Evolutionary conservation across 2,888 invertebrate species (phyloP), one percentile per base, ranked within the genome.

Genomic region (Dromius quadrimaculatus): DNA sequence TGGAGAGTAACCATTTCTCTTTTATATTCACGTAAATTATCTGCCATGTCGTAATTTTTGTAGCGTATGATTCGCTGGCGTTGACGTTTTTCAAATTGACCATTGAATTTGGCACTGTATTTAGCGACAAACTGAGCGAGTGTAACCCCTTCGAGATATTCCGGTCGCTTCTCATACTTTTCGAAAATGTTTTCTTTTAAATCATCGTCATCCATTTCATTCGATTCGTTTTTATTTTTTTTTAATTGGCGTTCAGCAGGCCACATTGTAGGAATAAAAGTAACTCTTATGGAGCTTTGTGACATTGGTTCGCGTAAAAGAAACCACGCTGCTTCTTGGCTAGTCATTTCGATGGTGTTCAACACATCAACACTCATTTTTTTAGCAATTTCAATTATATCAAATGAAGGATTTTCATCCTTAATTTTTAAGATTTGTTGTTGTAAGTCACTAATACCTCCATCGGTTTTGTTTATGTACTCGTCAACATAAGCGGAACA

Each of bases 281-380:
- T 76, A 64, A 80, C 69, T 45, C 73, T 68, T 41, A 70, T 47
- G 2, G 78, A 79, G 66, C 77, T 61, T 74, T 79, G 75, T 11
- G 78, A 79, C 83, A 83, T 84, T 6, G 81, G 81, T 72, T 81
- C 76, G 22, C 82, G 75, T 50, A 84, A 71, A 1, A 84, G 71
- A 77, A 78, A 83, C 82, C 82, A 83, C 5, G 41, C 83, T 54
- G 82, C 82, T 76, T 83, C 82, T 79, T 83, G 82, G 71, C 76
- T 76, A 2, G 78, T 72, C 74, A 82, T 79, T 72, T 82, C 81
- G 20, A 77, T 75, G 23, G 64, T 61, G 69, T 82, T 80, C 0
- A 82, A 72, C 34, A 81, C 41, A 38, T 80, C 62, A 2, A 79
- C 66, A 71, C 78, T 75, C 34, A 80, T 72, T 74, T 75, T 77